Evolutionary conservation across 2,797 vertebrate genomes (phyloP).

Genomic region (Odontamblyopus lacepedii): DNA sequence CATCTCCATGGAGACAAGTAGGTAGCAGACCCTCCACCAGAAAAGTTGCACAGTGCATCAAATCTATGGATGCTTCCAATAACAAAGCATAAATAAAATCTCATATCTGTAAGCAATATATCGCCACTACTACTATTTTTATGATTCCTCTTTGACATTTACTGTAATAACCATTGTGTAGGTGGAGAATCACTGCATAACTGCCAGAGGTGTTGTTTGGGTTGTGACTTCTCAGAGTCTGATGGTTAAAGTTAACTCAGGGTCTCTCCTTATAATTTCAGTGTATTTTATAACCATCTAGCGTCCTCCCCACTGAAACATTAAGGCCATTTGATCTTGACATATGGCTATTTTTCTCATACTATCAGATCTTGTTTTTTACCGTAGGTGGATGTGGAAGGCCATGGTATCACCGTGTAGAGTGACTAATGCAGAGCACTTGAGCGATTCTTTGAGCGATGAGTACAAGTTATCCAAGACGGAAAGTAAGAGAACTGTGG

Average conservation of each 20-base stretch:
- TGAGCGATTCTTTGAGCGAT: constrained; percentile 14
- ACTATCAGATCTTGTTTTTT: constrained; percentile 6
- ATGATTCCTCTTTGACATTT: background rate
- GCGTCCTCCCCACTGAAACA: background rate
- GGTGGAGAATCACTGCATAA: background rate
- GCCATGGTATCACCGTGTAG: background rate
- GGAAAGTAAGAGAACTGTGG: constrained; percentile 17
- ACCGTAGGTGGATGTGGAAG: constrained; percentile 1
- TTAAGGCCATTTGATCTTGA: background rate
- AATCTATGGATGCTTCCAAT: background rate
- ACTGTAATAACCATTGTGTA: background rate
- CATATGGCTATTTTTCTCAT: background rate
- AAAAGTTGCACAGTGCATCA: background rate
- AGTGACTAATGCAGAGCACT: constrained; percentile 17
- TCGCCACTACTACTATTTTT: background rate
- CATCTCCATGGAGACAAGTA: too few relatives aligned
- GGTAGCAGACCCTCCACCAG: too few relatives aligned
- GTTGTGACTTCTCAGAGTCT: background rate
- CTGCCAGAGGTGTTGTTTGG: background rate
- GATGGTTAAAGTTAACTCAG: background rate
- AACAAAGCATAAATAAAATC: background rate
- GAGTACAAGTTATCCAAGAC: constrained; percentile 19
- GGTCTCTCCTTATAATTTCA: background rate
- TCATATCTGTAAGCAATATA: background rate
- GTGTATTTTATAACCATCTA: background rate